Evolutionary conservation across 2,797 vertebrate species (phyloP), one percentile per base, ranked within the genome.

Genomic region (Sebastolobus altivelis): DNA sequence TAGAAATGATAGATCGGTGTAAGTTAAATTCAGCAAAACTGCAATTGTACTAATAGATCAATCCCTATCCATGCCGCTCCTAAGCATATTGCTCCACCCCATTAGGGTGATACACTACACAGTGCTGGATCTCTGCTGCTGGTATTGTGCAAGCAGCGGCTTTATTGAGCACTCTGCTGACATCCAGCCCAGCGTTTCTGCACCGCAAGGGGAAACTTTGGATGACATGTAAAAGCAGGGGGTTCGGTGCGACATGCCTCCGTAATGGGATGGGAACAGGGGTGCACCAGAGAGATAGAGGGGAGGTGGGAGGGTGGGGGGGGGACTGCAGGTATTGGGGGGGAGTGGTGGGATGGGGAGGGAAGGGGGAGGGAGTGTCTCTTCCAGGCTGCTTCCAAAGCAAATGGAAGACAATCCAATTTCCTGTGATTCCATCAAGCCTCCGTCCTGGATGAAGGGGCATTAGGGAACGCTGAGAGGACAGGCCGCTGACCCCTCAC

Each of bases 351-450:
- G 46, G 46, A 49, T 49, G 18, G 60, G 95, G 89, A 54, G 10
- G 95, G 93, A 93, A 89, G 9, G 43, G 70, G 56, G 73, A 70
- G 69, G 40, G 74, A 54, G 83, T 96, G 96, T 89, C 85, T 90
- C 79, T 79, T 86, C 76, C 81, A 63, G 82, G 83, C 89, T 88
- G 89, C 88, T 96, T 97, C 96, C 94, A 97, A 96, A 97, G 97
- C 96, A 98, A 98, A 98, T 98, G 97, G 97, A 96, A 95, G 93
- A 97, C 97, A 99, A 99, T 99, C 97, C 98, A 99, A 98, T 99
- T 99, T 99, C 94, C 96, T 95, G 95, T 97, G 97, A 98, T 98
- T 98, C 97, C 96, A 98, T 98, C 97, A 98, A 97, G 96, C 95
- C 95, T 96, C 94, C 94, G 92, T 90, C 90, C 90, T 89, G 90